Conservation (phyloP, 1,140 invertebrate genomes). For the Aphidius gifuensis region DNA sequence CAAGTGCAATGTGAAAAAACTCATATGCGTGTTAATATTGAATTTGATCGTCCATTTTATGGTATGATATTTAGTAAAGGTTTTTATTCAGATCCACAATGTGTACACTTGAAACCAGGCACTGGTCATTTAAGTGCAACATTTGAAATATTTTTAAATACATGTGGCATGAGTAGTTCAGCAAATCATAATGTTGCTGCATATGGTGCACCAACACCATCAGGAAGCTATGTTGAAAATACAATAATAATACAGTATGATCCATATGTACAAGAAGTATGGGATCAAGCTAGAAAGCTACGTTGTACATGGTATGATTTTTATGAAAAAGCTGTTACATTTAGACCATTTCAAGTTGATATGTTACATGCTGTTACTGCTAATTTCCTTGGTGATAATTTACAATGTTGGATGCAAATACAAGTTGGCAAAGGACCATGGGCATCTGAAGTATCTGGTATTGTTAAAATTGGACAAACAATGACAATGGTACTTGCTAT, state of each 20-base stretch:
- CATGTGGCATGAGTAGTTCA: conserved; percentile 86
- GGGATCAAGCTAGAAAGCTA: conserved; percentile 81
- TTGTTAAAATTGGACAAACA: conserved; percentile 92
- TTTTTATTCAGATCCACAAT: conserved; percentile 86
- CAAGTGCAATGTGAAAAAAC: conserved; percentile 96
- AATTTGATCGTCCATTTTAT: conserved; percentile 92
- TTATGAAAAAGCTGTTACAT: conserved; percentile 91
- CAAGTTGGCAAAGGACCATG: conserved; percentile 90
- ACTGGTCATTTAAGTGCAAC: conserved; percentile 85
- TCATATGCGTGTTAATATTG: conserved; percentile 90
- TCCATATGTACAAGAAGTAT: conserved; percentile 89
- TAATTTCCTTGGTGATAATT: conserved; percentile 91
- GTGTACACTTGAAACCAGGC: conserved; percentile 85
- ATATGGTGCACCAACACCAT: conserved; percentile 77
- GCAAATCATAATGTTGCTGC: conserved; percentile 78
- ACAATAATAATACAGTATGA: conserved; percentile 95
- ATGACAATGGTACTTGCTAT: conserved; percentile 96
- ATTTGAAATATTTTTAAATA: conserved; percentile 88
- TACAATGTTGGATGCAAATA: conserved; percentile 96
- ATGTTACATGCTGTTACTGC: conserved; percentile 91
- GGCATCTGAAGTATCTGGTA: conserved; percentile 91
- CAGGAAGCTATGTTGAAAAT: conserved; percentile 90
- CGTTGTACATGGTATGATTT: conserved; percentile 93
- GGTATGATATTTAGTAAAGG: conserved; percentile 95
- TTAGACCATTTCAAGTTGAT: conserved; percentile 90